Evolutionary conservation across 2,113 vertebrate genomes (phyloP).

Genomic region (Empidonax alnorum): DNA sequence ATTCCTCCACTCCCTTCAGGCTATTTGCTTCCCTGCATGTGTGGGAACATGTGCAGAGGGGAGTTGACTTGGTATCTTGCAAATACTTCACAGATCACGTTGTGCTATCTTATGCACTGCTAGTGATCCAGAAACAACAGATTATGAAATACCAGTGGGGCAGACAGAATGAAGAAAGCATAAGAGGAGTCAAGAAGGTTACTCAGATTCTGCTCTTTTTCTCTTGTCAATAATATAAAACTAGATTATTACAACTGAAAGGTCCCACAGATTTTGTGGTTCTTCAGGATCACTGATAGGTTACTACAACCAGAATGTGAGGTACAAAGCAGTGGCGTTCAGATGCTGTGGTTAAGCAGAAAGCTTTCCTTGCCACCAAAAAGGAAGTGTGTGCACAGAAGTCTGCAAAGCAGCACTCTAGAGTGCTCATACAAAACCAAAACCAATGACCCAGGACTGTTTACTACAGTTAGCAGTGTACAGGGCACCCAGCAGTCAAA

Average conservation of each 20-base stretch:
- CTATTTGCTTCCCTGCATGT: background rate
- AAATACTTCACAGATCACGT: background rate
- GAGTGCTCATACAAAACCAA: background rate
- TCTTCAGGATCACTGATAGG: background rate
- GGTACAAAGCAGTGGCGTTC: background rate
- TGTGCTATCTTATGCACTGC: background rate
- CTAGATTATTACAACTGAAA: background rate
- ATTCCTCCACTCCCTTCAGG: background rate
- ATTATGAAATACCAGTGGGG: conserved; percentile 3
- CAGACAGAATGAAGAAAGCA: background rate
- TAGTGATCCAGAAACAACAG: conserved; percentile 29
- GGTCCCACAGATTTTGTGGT: background rate
- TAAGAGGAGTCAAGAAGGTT: background rate
- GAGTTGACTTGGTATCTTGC: background rate
- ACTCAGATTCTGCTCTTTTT: background rate
- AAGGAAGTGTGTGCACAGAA: background rate
- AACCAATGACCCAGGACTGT: background rate
- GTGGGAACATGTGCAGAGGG: background rate
- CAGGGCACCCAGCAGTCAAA: background rate
- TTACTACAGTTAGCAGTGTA: background rate
- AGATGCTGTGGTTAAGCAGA: background rate
- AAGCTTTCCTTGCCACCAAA: background rate
- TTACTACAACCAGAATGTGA: background rate
- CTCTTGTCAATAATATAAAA: background rate
- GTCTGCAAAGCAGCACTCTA: background rate